A percentile compares a stretch with the other conserved stretches of the same genome.
Conservation (phyloP, 1,140 invertebrate species). For the Stratiolaelaps scimitus region DNA sequence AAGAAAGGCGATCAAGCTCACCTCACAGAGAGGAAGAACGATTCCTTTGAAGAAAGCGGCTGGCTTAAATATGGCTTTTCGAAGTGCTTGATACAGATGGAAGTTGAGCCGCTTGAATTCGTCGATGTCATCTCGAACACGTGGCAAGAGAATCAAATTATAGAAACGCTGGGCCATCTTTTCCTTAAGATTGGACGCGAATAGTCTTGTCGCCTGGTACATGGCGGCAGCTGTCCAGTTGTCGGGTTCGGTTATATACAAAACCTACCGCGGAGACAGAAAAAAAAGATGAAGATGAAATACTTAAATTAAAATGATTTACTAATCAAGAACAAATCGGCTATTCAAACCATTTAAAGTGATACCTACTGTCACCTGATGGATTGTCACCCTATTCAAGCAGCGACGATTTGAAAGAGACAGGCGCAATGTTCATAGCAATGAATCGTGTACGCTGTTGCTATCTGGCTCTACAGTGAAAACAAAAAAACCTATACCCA, state of each 20-base stretch:
- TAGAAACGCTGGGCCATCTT: constrained; percentile 53
- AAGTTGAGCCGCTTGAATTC: constrained; percentile 94
- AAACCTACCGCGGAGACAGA: no score
- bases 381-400: no score
- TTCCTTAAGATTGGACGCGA: constrained; percentile 53
- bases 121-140: constrained; percentile 82
- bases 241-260: constrained; percentile 62
- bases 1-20: constrained; percentile 37
- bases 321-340: no score
- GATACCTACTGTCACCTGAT: no score
- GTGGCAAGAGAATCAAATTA: constrained; percentile 77
- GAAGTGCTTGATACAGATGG: constrained; percentile 85
- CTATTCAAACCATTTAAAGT: no score
- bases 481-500: neutral
- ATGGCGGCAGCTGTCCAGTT: constrained; percentile 74
- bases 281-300: no score
- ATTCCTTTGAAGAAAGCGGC: constrained; percentile 99
- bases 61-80: constrained; percentile 88
- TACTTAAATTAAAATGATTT: no score
- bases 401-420: no score
- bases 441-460: no score
- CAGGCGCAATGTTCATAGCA: no score
- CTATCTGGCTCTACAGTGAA: no score
- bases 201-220: constrained; percentile 85
- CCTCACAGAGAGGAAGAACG: constrained; percentile 73